These are phyloP conservation scores for Phoxinus phoxinus DNA, from an alignment of 2,113 vertebrate genomes.

Conservation along the genomic window DNA sequence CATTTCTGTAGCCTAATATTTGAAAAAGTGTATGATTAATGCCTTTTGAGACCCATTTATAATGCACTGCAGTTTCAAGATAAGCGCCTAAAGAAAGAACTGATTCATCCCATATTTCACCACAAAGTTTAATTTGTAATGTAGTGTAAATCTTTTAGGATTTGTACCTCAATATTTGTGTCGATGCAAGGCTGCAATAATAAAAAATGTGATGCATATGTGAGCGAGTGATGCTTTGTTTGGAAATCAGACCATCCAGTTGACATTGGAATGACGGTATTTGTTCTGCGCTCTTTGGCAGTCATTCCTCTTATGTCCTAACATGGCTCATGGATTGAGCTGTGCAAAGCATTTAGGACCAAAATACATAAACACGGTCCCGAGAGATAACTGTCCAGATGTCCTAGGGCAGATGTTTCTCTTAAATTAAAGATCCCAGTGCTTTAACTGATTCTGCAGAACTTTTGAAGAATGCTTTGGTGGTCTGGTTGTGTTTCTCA, in stretches of 20 bases:
- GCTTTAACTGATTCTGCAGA: conserved; percentile 28
- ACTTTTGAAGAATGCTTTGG: conserved; percentile 42
- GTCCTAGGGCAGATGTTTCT: conserved; percentile 22
- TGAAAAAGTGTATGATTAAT: not conserved
- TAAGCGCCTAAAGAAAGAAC: not conserved
- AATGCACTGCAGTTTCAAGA: not conserved
- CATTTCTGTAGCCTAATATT: conserved; percentile 1
- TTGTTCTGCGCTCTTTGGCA: not conserved
- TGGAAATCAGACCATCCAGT: not conserved
- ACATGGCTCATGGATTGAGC: not conserved
- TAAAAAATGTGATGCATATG: not conserved
- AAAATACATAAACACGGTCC: not conserved
- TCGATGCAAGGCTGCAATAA: not conserved
- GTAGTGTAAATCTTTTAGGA: not conserved
- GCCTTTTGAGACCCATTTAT: not conserved
- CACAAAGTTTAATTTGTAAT: not conserved
- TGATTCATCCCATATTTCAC: not conserved
- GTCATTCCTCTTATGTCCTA: conserved; percentile 14
- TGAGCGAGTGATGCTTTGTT: not conserved
- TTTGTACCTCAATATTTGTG: not conserved
- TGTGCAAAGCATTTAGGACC: not conserved
- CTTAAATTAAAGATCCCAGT: conserved; percentile 12
- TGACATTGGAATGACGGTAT: conserved; percentile 9
- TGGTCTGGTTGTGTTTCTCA: conserved; percentile 49
- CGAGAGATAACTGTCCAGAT: conserved; percentile 29